Evolutionary conservation across 2,888 invertebrate genomes (phyloP).

Genomic region (Xestoiulus laeticollis): DNA sequence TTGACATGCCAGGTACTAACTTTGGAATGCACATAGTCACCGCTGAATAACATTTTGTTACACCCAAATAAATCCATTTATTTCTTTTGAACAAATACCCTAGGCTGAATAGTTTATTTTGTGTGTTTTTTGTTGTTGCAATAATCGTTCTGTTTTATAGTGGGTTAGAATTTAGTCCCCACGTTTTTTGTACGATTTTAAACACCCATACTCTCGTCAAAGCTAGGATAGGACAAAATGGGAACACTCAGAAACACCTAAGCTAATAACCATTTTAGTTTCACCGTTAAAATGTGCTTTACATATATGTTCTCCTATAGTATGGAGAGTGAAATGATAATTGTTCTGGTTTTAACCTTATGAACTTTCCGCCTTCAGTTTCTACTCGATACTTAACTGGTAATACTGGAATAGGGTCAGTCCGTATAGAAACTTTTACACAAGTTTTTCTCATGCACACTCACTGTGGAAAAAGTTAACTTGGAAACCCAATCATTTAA

Average conservation of each 20-base stretch:
- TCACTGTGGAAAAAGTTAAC: not conserved
- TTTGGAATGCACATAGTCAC: not conserved
- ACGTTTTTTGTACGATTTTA: not conserved
- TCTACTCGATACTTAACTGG: not conserved
- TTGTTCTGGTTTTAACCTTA: constrained; percentile 21
- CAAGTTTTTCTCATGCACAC: not conserved
- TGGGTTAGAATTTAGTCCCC: not conserved
- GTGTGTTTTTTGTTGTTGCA: not conserved
- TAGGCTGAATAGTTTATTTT: not conserved
- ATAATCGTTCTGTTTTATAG: not conserved
- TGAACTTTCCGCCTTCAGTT: constrained; percentile 11
- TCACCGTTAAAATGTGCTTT: no score
- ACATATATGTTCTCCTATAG: not conserved
- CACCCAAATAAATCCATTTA: not conserved
- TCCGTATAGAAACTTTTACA: not conserved
- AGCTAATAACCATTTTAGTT: not conserved
- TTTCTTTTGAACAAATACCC: not conserved
- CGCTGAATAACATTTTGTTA: not conserved
- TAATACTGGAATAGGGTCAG: not conserved
- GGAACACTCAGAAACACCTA: not conserved
- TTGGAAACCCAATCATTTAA: not conserved
- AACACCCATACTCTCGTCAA: not conserved
- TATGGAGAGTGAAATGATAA: constrained; percentile 23
- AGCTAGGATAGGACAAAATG: not conserved
- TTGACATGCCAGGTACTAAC: not conserved